Evolutionary conservation across 2,888 invertebrate species (phyloP).

Genomic region (Zeuzera pyrina): DNA sequence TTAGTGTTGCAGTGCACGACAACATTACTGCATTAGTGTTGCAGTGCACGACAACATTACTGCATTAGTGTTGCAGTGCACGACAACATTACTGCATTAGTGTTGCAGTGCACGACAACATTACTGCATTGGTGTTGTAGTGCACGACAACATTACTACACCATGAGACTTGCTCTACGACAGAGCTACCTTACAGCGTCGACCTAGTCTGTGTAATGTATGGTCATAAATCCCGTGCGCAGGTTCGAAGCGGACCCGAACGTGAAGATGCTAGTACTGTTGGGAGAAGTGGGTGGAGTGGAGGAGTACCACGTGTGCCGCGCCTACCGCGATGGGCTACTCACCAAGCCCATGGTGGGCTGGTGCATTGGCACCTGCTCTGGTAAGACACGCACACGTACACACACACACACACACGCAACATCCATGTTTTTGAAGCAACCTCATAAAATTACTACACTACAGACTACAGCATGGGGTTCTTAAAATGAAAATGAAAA

Average conservation of each 20-base stretch:
- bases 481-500: too few species aligned
- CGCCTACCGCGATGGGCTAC: constrained; percentile 83
- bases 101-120: too few species aligned
- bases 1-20: too few species aligned
- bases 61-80: too few species aligned
- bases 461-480: too few species aligned
- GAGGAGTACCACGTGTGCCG: constrained; percentile 98
- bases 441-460: too few species aligned
- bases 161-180: not conserved
- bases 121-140: not conserved
- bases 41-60: too few species aligned
- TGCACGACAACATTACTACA: not conserved
- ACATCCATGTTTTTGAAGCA: too few species aligned
- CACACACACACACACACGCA: too few species aligned
- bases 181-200: too few species aligned
- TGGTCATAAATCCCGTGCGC: constrained; percentile 4
- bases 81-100: too few species aligned
- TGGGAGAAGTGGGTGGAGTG: constrained; percentile 98
- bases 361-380: constrained; percentile 98
- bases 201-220: not conserved
- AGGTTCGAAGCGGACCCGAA: constrained; percentile 83
- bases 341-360: constrained; percentile 96
- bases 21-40: too few species aligned
- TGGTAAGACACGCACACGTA: constrained; percentile 51
- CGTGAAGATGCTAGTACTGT: constrained; percentile 94